Percentiles rank a stretch among this genome's conserved stretches.
Evolutionary conservation across 1,140 invertebrate genomes (phyloP).

Genomic region (Phymorhynchus buccinoides): DNA sequence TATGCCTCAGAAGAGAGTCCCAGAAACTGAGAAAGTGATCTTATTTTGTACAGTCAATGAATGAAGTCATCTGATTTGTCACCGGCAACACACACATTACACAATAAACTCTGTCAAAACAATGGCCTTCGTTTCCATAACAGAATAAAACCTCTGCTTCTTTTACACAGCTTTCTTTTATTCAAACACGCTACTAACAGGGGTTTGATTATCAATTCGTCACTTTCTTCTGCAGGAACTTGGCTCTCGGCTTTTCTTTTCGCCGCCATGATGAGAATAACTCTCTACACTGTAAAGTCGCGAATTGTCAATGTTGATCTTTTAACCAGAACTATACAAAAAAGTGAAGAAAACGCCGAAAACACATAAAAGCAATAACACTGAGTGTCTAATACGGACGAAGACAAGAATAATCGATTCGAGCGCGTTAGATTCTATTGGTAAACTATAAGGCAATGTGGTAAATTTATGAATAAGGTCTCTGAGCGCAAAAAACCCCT

Average conservation of each 20-base stretch:
- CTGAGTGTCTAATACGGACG: too few species aligned
- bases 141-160: not conserved
- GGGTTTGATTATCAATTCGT: slow-evolving; percentile 65
- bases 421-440: not conserved
- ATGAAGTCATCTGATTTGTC: too few species aligned
- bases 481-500: too few species aligned
- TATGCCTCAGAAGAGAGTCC: too few species aligned
- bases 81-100: too few species aligned
- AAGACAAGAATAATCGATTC: too few species aligned
- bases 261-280: slow-evolving; percentile 53
- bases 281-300: not conserved
- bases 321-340: not conserved
- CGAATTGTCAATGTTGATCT: not conserved
- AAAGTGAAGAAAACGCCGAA: too few species aligned
- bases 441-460: not conserved
- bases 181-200: slow-evolving; percentile 52
- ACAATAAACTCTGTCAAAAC: too few species aligned
- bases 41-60: too few species aligned
- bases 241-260: slow-evolving; percentile 62
- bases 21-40: too few species aligned
- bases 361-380: too few species aligned
- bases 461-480: not conserved
- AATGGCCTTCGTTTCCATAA: not conserved
- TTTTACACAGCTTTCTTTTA: not conserved
- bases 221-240: slow-evolving; percentile 67